Conservation (phyloP, 64 coral and sea anemone species). For the Platygyra sinensis region DNA sequence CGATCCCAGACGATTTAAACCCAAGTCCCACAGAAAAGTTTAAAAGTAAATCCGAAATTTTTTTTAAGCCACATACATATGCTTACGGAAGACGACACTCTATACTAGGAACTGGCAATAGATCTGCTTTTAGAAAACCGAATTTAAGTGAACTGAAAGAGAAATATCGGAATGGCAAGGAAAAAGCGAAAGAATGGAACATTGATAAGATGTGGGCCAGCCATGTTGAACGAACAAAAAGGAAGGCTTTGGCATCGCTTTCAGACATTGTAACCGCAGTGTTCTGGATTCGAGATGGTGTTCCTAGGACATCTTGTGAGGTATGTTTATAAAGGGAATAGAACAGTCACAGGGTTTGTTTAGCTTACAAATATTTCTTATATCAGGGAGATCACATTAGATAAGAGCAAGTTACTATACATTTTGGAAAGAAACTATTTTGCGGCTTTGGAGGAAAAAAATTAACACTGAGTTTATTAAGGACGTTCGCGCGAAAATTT, state of each 20-base stretch:
- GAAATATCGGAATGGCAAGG: slow-evolving; percentile 4
- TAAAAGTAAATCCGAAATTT: neutral
- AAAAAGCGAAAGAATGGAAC: neutral
- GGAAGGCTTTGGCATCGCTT: neutral
- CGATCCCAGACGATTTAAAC: neutral
- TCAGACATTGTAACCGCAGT: slow-evolving; percentile 10
- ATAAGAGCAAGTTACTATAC: too few relatives aligned
- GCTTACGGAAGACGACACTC: neutral
- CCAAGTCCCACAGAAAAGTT: neutral
- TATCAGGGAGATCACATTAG: too few relatives aligned
- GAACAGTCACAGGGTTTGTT: too few relatives aligned
- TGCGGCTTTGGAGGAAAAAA: too few relatives aligned
- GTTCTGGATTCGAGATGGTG: slow-evolving; percentile 38
- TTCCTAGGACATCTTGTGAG: slow-evolving; percentile 35
- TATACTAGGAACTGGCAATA: neutral
- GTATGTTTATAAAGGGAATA: neutral
- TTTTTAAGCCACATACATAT: neutral
- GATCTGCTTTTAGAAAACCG: slow-evolving; percentile 19
- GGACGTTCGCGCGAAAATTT: too few relatives aligned
- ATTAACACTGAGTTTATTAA: too few relatives aligned
- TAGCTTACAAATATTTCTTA: too few relatives aligned
- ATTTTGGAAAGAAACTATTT: too few relatives aligned
- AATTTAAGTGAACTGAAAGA: neutral
- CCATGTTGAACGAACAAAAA: neutral
- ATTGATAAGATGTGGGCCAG: neutral